Base-by-base conservation (phyloP, 1,140 invertebrate genomes). In the Cataglyphis hispanica region DNA sequence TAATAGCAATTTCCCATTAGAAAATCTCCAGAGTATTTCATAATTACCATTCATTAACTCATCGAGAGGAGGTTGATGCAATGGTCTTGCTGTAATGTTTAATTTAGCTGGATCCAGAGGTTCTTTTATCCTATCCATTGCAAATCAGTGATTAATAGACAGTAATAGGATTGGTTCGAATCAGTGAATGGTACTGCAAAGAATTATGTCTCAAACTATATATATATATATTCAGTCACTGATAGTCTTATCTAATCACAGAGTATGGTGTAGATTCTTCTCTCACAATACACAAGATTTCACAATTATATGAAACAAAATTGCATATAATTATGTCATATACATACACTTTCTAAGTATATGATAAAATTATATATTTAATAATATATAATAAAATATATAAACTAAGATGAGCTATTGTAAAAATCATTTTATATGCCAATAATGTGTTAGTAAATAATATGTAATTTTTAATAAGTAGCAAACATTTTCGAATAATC, bases 11-110 rank as follows among this genome's bases (percentile, higher is more conserved):
- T 67, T 64, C 11, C 7, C 46, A 72, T 50, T 78, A 74, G 10
- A 46, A 40, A 19, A 46, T 46, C 2, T 37, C 0, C 0, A 53
- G 66, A 53, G 67, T 13, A 19, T 40, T 19, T 61, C 61, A 64
- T 50, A 89, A 85, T 95, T 94, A 97, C 96, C 95, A 85, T 95
- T 93, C 58, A 95, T 95, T 16, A 97, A 87, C 93, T 97, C 96
- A 22, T 96, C 93, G 19, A 97, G 89, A 4, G 95, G 91, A 27
- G 96, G 96, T 37, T 93, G 89, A 89, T 96, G 91, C n/a, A 97
- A 92, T 13, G 92, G 13, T 91, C 95, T 96, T 86, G 95, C 93
- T 78, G 93, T 91, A 25, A 96, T 93, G 13, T 95, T 93, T 2
- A 96, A 27, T 53, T 77, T 63, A 22, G 31, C 85, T 16, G 58